Evolutionary conservation across 2,113 vertebrate species (phyloP).

Genomic region (Oplegnathus fasciatus): DNA sequence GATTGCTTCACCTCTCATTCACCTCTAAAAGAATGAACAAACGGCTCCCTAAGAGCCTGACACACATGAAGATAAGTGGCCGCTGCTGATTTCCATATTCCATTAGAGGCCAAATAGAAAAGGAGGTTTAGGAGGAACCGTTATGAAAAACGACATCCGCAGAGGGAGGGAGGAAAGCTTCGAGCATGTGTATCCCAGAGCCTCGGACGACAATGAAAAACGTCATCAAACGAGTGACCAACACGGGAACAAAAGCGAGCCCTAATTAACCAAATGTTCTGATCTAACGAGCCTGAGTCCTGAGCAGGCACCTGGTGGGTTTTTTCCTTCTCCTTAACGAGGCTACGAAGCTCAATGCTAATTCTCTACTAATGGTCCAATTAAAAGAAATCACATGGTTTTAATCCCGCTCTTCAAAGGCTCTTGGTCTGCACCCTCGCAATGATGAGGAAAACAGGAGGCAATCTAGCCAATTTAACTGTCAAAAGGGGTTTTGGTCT

Average conservation of each 20-base stretch:
- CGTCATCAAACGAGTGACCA: slow-evolving; percentile 67
- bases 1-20: slow-evolving; percentile 71
- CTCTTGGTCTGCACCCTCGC: slow-evolving; percentile 77
- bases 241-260: slow-evolving; percentile 71
- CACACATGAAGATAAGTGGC: slow-evolving; percentile 62
- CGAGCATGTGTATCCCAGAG: slow-evolving; percentile 38
- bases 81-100: slow-evolving; percentile 64
- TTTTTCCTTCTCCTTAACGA: slow-evolving; percentile 80
- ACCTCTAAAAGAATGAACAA: slow-evolving; percentile 65
- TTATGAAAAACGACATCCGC: slow-evolving; percentile 39
- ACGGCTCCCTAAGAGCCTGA: slow-evolving; percentile 55
- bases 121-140: slow-evolving; percentile 30
- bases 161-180: slow-evolving; percentile 21
- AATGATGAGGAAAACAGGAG: slow-evolving; percentile 83
- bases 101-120: slow-evolving; percentile 56
- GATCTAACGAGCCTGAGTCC: slow-evolving; percentile 76
- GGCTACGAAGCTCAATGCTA: slow-evolving; percentile 83
- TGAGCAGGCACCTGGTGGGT: slow-evolving; percentile 78
- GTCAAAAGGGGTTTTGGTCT: slow-evolving; percentile 81
- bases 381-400: slow-evolving; percentile 88
- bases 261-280: slow-evolving; percentile 73
- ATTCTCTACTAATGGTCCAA: slow-evolving; percentile 88
- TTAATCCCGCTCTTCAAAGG: slow-evolving; percentile 87
- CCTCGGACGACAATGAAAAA: slow-evolving; percentile 55
- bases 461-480: slow-evolving; percentile 83